A percentile compares a stretch with the other conserved stretches of the same genome.
phyloP scores from a whole-genome alignment of 2,888 invertebrate genomes.

The Drosophila hamatofila region DNA sequence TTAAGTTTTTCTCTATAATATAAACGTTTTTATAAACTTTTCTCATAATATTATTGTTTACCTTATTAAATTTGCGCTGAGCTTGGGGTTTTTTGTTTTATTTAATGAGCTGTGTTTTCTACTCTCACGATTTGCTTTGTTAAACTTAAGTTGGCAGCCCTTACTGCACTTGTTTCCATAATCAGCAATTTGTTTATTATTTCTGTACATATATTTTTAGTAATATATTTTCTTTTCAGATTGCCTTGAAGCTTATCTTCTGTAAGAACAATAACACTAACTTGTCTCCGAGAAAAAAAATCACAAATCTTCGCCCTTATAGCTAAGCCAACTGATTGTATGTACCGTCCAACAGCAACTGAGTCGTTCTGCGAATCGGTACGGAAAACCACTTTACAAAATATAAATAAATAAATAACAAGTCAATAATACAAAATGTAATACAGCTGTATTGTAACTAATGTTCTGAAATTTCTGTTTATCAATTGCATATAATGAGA shows the following conservation, averaged over 20 bases:
- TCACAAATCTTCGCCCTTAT: background rate
- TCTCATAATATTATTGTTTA: background rate
- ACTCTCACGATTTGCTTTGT: slow-evolving; percentile 5
- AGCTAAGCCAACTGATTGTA: slow-evolving; percentile 29
- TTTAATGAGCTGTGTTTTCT: background rate
- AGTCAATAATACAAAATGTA: background rate
- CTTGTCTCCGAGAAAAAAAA: slow-evolving; percentile 2
- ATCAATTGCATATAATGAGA: slow-evolving; percentile 37
- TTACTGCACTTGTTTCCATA: slow-evolving; percentile 7
- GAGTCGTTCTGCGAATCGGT: slow-evolving; percentile 4
- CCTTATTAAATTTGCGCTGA: slow-evolving; percentile 17
- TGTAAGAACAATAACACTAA: slow-evolving; percentile 6
- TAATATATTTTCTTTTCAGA: background rate
- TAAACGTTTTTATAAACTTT: background rate
- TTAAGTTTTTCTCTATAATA: background rate
- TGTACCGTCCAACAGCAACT: slow-evolving; percentile 45
- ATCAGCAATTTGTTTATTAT: slow-evolving; percentile 13
- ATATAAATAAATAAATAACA: background rate
- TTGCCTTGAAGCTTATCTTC: slow-evolving; percentile 1
- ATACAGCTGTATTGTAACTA: background rate
- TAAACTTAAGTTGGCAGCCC: slow-evolving; percentile 1
- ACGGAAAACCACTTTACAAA: background rate
- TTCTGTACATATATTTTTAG: slow-evolving; percentile 3
- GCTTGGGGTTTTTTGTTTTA: background rate
- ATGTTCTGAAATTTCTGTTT: slow-evolving; percentile 15